Evolutionary conservation across 2,113 vertebrate species (phyloP).

Genomic region (Trachemys scripta): DNA sequence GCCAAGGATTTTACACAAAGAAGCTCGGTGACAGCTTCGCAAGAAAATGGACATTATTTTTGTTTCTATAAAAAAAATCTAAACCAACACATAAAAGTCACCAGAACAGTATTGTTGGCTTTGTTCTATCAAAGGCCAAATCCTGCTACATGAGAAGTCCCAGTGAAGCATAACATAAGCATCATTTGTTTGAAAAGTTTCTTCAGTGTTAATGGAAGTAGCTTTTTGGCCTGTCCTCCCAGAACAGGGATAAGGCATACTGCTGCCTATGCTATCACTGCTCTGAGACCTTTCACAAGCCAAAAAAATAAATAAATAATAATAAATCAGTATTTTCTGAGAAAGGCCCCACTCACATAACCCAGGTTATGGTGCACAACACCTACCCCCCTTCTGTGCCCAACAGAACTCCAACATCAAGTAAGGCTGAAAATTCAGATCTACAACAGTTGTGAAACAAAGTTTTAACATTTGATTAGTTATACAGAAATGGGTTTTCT

Average conservation of each 20-base stretch:
- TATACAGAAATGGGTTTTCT: not conserved
- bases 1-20: not conserved
- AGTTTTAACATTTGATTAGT: not conserved
- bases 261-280: not conserved
- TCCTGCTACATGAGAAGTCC: fast-evolving
- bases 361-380: not conserved
- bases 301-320: not conserved
- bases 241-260: not conserved
- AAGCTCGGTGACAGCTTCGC: not conserved
- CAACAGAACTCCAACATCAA: not conserved
- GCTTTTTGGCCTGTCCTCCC: not conserved
- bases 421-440: not conserved
- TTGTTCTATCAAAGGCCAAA: not conserved
- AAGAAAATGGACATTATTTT: not conserved
- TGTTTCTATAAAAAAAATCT: not conserved
- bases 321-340: not conserved
- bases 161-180: not conserved
- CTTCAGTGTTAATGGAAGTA: not conserved
- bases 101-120: not conserved
- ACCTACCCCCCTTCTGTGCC: not conserved
- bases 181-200: not conserved
- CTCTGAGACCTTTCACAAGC: not conserved
- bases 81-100: not conserved
- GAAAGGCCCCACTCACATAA: not conserved
- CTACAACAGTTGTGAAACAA: not conserved